A percentile compares a stretch with the other conserved stretches of the same genome.
Conservation (phyloP, 2,797 vertebrate genomes). For the Gymnocypris eckloni region DNA sequence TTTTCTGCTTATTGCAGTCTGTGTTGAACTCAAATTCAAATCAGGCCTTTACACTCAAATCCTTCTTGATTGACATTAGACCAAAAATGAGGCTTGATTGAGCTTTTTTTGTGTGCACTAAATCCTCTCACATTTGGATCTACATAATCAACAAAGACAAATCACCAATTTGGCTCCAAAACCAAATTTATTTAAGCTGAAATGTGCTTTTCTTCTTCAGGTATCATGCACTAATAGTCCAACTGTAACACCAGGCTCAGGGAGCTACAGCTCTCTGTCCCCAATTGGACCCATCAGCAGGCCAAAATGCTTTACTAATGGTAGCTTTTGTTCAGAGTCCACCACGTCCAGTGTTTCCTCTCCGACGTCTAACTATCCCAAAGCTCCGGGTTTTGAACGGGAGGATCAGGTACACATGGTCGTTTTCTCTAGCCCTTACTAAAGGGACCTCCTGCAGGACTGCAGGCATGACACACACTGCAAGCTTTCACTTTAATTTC, state of each 20-base stretch:
- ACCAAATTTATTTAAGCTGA: conserved; percentile 64
- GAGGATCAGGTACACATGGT: conserved; percentile 86
- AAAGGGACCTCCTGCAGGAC: conserved; percentile 51
- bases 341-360: conserved; percentile 82
- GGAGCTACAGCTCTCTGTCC: conserved; percentile 87
- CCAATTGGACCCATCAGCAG: conserved; percentile 84
- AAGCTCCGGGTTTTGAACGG: conserved; percentile 89
- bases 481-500: conserved; percentile 42
- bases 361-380: conserved; percentile 85
- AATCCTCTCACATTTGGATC: conserved; percentile 18
- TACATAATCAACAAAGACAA: conserved; percentile 8
- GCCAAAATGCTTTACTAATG: conserved; percentile 85
- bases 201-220: conserved; percentile 82
- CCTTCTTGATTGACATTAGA: conserved; percentile 8
- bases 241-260: conserved; percentile 85
- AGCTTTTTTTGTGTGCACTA: background rate
- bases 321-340: conserved; percentile 85
- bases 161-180: conserved; percentile 45
- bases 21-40: conserved; percentile 34
- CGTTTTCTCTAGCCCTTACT: conserved; percentile 63
- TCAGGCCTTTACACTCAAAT: background rate
- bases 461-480: conserved; percentile 54
- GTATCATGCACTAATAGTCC: conserved; percentile 87
- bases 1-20: conserved; percentile 46
- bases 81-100: background rate